phyloP scores from a whole-genome alignment of 1,140 invertebrate species.

The Cotesia glomerata region DNA sequence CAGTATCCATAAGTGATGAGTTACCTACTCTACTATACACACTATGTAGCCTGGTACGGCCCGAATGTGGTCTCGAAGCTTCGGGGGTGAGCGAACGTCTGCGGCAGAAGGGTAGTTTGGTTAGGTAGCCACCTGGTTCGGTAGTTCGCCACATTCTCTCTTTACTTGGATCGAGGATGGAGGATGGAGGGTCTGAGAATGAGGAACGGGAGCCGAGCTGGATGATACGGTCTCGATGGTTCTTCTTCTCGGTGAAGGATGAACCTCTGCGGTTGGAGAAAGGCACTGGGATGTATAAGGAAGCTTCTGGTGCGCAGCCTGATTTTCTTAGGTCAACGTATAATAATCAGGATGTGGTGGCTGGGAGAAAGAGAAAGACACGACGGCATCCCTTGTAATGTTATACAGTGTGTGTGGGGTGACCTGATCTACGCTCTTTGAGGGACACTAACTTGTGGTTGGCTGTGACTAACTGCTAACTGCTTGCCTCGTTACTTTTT shows the following conservation, averaged over 20 bases:
- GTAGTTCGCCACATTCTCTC: conserved; percentile 51
- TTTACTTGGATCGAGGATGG: not conserved
- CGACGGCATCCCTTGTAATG: conserved; percentile 32
- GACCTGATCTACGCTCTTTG: conserved; percentile 9
- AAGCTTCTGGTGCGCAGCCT: conserved; percentile 49
- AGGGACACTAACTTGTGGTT: conserved; percentile 6
- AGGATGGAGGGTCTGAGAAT: conserved; percentile 4
- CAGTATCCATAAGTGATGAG: conserved; percentile 66
- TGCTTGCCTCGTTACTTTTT: conserved; percentile 11
- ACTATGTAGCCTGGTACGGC: conserved; percentile 30
- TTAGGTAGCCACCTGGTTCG: conserved; percentile 55
- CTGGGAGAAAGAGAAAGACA: conserved; percentile 19
- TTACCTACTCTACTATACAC: conserved; percentile 43
- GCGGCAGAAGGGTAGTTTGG: conserved; percentile 33
- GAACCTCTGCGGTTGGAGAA: not conserved
- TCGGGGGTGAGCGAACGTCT: conserved; percentile 18
- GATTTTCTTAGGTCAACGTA: conserved; percentile 66
- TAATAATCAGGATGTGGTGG: conserved; percentile 55
- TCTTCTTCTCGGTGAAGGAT: not conserved
- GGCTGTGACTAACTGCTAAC: conserved; percentile 39
- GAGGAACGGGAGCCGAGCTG: not conserved
- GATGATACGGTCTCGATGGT: no score
- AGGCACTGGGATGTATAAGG: conserved; percentile 19
- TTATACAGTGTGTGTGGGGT: no score
- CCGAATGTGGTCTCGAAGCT: conserved; percentile 15